These are phyloP conservation scores for Melopsittacus undulatus DNA, from an alignment of 2,797 vertebrate genomes.

Conservation along the genomic window DNA sequence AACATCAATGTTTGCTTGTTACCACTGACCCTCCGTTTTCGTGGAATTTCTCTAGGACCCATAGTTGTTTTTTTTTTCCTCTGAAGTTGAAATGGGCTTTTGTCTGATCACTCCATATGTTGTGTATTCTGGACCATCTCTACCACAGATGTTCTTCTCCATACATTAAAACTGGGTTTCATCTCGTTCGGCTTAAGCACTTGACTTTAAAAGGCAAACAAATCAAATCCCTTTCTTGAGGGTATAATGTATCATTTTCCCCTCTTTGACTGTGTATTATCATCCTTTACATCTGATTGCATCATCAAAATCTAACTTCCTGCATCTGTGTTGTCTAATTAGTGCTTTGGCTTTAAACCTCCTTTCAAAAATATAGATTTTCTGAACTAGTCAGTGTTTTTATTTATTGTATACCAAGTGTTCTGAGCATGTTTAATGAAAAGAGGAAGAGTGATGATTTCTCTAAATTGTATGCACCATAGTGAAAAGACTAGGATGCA, in stretches of 20 bases:
- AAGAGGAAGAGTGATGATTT: not conserved
- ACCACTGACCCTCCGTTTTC: not conserved
- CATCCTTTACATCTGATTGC: constrained; percentile 37
- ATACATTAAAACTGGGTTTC: not conserved
- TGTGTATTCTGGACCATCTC: constrained; percentile 30
- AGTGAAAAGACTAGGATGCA: not conserved
- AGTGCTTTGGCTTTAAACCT: constrained; percentile 17
- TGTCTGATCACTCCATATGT: not conserved
- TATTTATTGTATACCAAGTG: constrained; percentile 26
- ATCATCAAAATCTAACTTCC: constrained; percentile 69
- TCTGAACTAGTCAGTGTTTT: constrained; percentile 28
- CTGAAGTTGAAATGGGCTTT: not conserved
- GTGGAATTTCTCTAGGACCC: not conserved
- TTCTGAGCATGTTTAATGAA: not conserved
- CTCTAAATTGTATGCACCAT: not conserved
- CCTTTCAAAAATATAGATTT: not conserved
- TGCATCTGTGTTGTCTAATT: constrained; percentile 67
- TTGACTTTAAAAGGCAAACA: constrained; percentile 60
- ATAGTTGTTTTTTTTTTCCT: not conserved
- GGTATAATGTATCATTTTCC: constrained; percentile 71
- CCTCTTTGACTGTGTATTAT: constrained; percentile 29
- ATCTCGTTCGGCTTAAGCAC: constrained; percentile 5
- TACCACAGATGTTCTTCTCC: constrained; percentile 49
- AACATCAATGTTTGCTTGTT: not conserved
- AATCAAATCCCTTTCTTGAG: constrained; percentile 74